Evolutionary conservation across 2,113 vertebrate species (phyloP).

Genomic region (Tyrannus savana): DNA sequence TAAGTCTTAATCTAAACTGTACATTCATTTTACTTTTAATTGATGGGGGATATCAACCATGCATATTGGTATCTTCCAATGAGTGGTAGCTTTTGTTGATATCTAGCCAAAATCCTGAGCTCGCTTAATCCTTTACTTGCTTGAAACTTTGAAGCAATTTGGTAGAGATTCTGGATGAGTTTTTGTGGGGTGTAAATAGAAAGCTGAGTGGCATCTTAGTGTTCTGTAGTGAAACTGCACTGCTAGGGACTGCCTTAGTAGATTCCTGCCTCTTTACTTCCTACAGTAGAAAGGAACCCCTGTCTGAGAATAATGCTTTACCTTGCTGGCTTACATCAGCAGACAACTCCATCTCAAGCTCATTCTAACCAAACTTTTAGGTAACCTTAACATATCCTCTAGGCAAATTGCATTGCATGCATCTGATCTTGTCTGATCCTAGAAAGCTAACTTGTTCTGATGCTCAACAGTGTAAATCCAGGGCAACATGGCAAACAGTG

Average conservation of each 20-base stretch:
- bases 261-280: not conserved
- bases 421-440: not conserved
- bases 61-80: not conserved
- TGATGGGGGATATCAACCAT: not conserved
- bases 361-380: not conserved
- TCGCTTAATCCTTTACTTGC: not conserved
- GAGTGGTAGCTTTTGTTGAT: constrained; percentile 16
- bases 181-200: not conserved
- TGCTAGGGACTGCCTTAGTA: not conserved
- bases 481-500: not conserved
- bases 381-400: not conserved
- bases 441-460: not conserved
- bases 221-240: not conserved
- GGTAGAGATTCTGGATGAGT: constrained; percentile 1
- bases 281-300: not conserved
- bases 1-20: not conserved
- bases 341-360: not conserved
- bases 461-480: not conserved
- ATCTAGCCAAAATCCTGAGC: not conserved
- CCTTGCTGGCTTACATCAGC: not conserved
- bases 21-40: not conserved
- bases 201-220: constrained; percentile 6
- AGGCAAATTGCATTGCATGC: not conserved
- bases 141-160: constrained; percentile 20
- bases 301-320: not conserved